These are phyloP conservation scores for Rhynchophorus ferrugineus DNA, from an alignment of 1,140 invertebrate species.

Conservation along the genomic window DNA sequence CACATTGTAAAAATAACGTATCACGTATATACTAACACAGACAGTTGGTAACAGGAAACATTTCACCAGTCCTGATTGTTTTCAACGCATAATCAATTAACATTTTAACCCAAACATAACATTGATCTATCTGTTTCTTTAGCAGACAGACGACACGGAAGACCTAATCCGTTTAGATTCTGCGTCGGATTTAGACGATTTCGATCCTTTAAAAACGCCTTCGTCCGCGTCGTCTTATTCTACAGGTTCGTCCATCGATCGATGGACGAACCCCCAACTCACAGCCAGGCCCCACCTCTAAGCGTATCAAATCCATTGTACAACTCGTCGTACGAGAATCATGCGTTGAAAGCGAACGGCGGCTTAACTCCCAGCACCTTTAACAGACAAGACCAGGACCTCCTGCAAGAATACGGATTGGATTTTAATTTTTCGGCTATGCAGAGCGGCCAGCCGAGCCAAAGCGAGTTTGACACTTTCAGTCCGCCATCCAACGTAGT, in stretches of 20 bases:
- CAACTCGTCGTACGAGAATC: conserved; percentile 34
- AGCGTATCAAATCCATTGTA: conserved; percentile 38
- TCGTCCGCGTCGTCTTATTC: conserved; percentile 24
- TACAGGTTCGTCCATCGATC: too few species aligned
- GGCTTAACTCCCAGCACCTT: conserved; percentile 9
- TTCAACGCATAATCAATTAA: too few species aligned
- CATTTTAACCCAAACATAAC: too few species aligned
- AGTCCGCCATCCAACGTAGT: conserved; percentile 25
- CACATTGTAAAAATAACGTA: too few species aligned
- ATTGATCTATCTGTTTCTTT: conserved; percentile 11
- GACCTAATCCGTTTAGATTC: conserved; percentile 55
- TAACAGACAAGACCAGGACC: conserved; percentile 42
- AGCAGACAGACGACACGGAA: conserved; percentile 40
- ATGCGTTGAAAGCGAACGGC: conserved; percentile 27
- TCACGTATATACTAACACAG: too few species aligned
- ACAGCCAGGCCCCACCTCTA: conserved; percentile 25
- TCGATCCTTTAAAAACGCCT: conserved; percentile 49
- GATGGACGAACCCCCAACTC: too few species aligned
- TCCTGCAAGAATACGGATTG: conserved; percentile 49
- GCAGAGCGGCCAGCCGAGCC: conserved; percentile 2
- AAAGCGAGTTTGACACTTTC: conserved; percentile 28
- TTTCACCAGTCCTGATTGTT: too few species aligned
- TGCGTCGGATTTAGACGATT: conserved; percentile 50
- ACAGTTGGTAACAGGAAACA: too few species aligned
- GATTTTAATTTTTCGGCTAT: conserved; percentile 43